These are phyloP conservation scores for Amiota communis DNA, from an alignment of 2,888 invertebrate genomes.

Conservation along the genomic window DNA sequence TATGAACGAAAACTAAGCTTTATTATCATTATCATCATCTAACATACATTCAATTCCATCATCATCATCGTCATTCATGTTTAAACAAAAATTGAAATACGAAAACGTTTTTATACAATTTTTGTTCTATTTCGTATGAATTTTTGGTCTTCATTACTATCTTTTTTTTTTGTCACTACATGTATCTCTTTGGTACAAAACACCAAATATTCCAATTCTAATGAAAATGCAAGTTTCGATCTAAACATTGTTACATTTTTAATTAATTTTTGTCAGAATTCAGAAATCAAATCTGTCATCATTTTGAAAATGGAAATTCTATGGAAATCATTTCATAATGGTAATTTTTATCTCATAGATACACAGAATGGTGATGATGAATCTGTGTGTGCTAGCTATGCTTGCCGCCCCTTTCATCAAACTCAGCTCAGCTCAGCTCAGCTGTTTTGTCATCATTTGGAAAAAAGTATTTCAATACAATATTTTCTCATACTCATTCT, in stretches of 20 bases:
- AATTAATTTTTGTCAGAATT: neutral
- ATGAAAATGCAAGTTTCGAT: conserved; percentile 12
- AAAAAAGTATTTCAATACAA: conserved; percentile 35
- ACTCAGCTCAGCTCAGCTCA: no score
- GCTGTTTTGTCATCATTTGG: no score
- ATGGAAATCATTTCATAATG: no score
- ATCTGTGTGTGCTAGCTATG: no score
- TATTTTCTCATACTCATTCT: conserved; percentile 12
- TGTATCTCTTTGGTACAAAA: conserved; percentile 28
- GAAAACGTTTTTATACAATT: conserved; percentile 28
- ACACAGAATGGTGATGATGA: no score
- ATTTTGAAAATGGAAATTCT: neutral
- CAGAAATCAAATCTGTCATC: neutral
- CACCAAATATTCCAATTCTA: neutral
- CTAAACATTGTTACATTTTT: conserved; percentile 9
- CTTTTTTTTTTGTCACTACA: neutral
- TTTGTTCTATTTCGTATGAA: conserved; percentile 9
- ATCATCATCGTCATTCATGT: conserved; percentile 18
- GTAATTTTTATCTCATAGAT: no score
- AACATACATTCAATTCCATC: no score
- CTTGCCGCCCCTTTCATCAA: no score
- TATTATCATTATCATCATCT: no score
- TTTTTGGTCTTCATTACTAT: conserved; percentile 8
- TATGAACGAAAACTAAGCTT: conserved; percentile 25
- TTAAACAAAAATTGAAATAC: conserved; percentile 18